Base-by-base conservation (phyloP, 2,113 vertebrate genomes). In the Corapipo altera region DNA sequence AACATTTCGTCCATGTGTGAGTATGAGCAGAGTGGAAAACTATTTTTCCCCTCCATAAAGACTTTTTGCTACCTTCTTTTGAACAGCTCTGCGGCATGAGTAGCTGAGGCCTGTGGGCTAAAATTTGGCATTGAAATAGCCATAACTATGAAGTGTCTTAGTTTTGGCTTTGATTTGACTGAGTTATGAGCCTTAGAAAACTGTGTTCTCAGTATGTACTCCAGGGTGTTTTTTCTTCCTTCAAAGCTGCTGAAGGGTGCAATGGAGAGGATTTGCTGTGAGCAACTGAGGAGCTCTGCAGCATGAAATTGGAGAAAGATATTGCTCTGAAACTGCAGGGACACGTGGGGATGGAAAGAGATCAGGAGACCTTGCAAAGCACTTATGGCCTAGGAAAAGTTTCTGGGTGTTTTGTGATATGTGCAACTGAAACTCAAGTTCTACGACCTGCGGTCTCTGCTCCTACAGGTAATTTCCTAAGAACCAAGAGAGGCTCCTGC, bases 1-100 rank as follows among this genome's bases (percentile, higher is more conserved):
- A 96, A 77, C 67, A 52, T 95, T 94, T 96, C 52, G 92, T 87
- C 91, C 73, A 61, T 91, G n/a, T 94, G 91, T 79, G 71, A 88
- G 37, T 48, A 87, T 92, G 89, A 93, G 91, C 46, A 89, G 73
- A 94, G 58, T 59, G 66, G 85, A 91, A 95, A 92, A 95, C 52
- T 92, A 69, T 95, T 93, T 94, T 94, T 15, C 64, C 57, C 32
- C 15, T 93, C 33, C 41, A 24, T 74, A 73, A 85, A 91, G 52
- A 55, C 20, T 66, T 90, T 72, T 93, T 76, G 79, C 85, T 94
- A 64, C 57, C 55, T 94, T 79, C 74, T 85, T 93, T 79, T 72
- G 65, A 87, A 65, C 27, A 82, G 52, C 54, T 79, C 64, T 88
- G 46, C 72, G 78, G 75, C 3, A 0, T 19, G 33, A 85, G 76